These are phyloP conservation scores for Resseliella maxima DNA, from an alignment of 2,888 invertebrate species.

Conservation along the genomic window DNA sequence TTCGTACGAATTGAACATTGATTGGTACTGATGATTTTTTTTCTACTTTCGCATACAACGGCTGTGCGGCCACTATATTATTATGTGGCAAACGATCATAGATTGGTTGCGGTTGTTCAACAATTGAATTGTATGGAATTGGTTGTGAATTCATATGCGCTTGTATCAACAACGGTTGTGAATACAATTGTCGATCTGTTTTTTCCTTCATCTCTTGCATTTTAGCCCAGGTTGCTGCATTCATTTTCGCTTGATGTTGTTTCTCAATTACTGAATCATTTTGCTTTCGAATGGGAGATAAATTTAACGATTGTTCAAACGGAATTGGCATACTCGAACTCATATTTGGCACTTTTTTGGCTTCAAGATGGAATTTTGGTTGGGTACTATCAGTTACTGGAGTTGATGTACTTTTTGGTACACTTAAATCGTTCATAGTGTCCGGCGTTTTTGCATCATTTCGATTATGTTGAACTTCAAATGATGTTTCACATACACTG, in stretches of 20 bases:
- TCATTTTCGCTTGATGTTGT: constrained; percentile 59
- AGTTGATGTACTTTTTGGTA: constrained; percentile 62
- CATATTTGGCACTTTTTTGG: background rate
- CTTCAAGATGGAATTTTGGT: constrained; percentile 39
- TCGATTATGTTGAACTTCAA: constrained; percentile 44
- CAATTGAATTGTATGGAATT: constrained; percentile 56
- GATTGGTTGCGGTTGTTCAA: constrained; percentile 30
- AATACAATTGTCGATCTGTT: constrained; percentile 65
- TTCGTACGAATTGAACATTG: constrained; percentile 55
- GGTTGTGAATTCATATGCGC: constrained; percentile 54
- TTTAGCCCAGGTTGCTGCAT: constrained; percentile 64
- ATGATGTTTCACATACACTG: constrained; percentile 59
- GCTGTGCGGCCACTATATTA: constrained; percentile 55
- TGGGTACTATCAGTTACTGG: constrained; percentile 60
- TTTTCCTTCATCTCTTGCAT: constrained; percentile 65
- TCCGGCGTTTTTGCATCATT: constrained; percentile 59
- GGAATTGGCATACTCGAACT: no score
- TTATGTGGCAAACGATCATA: constrained; percentile 54
- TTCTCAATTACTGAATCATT: background rate
- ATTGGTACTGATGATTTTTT: constrained; percentile 49
- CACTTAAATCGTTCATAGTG: constrained; percentile 61
- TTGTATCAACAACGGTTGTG: constrained; percentile 60
- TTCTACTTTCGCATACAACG: constrained; percentile 46
- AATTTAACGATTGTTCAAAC: constrained; percentile 54
- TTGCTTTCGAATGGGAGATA: constrained; percentile 9